Base-by-base conservation (phyloP, 1,140 invertebrate species). In the Papilio aristodemus region DNA sequence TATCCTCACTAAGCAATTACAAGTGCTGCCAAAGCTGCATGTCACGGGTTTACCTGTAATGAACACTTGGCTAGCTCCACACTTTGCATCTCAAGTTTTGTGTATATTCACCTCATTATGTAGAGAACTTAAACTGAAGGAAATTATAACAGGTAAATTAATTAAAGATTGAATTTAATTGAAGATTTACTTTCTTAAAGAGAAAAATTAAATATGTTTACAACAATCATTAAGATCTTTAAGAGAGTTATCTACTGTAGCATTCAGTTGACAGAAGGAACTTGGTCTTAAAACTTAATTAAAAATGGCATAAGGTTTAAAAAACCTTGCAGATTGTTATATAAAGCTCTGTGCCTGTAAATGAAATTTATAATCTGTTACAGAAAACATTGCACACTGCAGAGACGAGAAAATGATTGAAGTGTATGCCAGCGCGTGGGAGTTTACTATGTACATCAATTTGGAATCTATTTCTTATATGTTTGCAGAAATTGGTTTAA, bases 371-470 rank as follows among this genome's bases (percentile, higher is more conserved):
- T 50, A 7, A 22, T 59, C 74, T 74, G 36, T 91, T 90, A 69
- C 84, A 92, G 90, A 92, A 77, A 92, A 91, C 57, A 79, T 92
- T 66, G 90, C 88, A 32, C 90, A 91, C 57, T 86, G 88, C 67
- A 75, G 88, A 79, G 86, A 92, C 81, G 86, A 90, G 69, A 78
- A 78, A 37, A 57, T 89, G 25, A 81, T 89, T 67, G 89, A 89
- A 66, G 77, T 87, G 9, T 92, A 90, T 76, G 75, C 76, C 0
- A 86, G 76, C 67, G 76, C 86, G 1, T 92, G 89, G 90, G 87
- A 91, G 67, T 76, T 82, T 43, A 81, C 86, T 39, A 59, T 79
- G 1, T 90, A 89, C 69, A 79, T 90, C 14, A 72, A 75, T 64
- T 69, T 68, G 54, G 78, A 90, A 54, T 70, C 71, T 11, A 74